Conservation (phyloP, 2,888 invertebrate species). For the Cephus spinipes region DNA sequence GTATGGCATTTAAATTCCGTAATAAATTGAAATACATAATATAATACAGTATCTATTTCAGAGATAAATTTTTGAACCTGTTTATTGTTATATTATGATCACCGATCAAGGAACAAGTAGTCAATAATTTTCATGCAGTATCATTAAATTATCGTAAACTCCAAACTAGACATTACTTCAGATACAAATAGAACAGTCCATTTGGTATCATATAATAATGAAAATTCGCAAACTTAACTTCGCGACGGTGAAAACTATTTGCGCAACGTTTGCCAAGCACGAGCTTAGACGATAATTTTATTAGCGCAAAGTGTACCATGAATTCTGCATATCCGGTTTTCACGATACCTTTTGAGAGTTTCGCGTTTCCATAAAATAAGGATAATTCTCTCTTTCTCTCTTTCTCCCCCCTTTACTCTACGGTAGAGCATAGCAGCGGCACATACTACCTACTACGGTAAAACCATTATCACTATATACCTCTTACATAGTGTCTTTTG, state of each 20-base stretch:
- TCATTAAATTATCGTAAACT: not conserved
- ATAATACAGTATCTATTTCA: not conserved
- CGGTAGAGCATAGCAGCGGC: not conserved
- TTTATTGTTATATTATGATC: not conserved
- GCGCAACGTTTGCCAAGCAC: not conserved
- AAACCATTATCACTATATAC: not conserved
- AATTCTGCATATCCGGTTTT: not conserved
- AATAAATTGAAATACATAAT: not conserved
- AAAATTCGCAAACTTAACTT: not conserved
- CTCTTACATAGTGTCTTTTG: not conserved
- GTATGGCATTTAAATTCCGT: not conserved
- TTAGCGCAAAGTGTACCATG: not conserved
- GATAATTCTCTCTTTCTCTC: conserved; percentile 13
- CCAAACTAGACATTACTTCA: not conserved
- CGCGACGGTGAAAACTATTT: not conserved
- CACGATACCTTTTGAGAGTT: not conserved
- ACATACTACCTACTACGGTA: not conserved
- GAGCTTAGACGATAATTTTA: not conserved
- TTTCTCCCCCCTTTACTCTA: conserved; percentile 11
- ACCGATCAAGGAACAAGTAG: not conserved
- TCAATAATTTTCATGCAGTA: not conserved
- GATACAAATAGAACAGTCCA: not conserved
- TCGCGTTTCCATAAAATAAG: not conserved
- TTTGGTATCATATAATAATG: not conserved
- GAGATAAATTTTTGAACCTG: not conserved